Base-by-base conservation (phyloP, 2,888 invertebrate species). In the Ephialtes manifestator region DNA sequence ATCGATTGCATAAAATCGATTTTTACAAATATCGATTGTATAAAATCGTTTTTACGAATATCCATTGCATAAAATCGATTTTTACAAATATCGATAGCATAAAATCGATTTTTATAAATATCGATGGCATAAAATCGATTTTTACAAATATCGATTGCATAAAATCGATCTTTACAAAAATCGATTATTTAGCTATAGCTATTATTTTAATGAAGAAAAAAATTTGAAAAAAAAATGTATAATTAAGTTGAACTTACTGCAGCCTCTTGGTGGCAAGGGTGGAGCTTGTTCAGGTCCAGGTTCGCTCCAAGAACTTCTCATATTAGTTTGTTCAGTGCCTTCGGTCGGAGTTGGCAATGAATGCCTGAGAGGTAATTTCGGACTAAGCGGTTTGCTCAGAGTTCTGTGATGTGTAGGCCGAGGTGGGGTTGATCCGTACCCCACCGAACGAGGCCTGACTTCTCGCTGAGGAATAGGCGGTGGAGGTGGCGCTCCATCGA, bases 191-290 rank as follows among this genome's bases (percentile, higher is more conserved):
- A 35, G 39, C 10, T 39, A 8, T 8, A 10, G 10, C 10, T 10
- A 2, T 39, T 39, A 24, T 24, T 2, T 24, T 24, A 24, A n/a
- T n/a, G n/a, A n/a, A n/a, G n/a, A n/a, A n/a, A n/a, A n/a, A n/a
- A n/a, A n/a, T 39, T 39, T 39, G 4, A 31, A 31, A 31, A 70
- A 18, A 24, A 55, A 28, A 55, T 24, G 13, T 28, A 24, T 18
- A 8, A 51, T 18, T 11, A n/a, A 53, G 20, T 24, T 15, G n/a
- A 20, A 91, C 94, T 92, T 93, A 96, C 96, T 96, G 87, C 97
- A 96, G 8, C 97, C 97, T 84, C 98, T 94, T 0, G 98, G 98
- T 4, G 98, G 98, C 79, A 98, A 92, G 0, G 98, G 98, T 1
- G 93, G 93, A 0, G 93, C 93, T 20, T 97, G 97, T 0, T 97